These are phyloP conservation scores for Anarhynchus alexandrinus DNA, from an alignment of 2,113 vertebrate species.

Conservation along the genomic window DNA sequence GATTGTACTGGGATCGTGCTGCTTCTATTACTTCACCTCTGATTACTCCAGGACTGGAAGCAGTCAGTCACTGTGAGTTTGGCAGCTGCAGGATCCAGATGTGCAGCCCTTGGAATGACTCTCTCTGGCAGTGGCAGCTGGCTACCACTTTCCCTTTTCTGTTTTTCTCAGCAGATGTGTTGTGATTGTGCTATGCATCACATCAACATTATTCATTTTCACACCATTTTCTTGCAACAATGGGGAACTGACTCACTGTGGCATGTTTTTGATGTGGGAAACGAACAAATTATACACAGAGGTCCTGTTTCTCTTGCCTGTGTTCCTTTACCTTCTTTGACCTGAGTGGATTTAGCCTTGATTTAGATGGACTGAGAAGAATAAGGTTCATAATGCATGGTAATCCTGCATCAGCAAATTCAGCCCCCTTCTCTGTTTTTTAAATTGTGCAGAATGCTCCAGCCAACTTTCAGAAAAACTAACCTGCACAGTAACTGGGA, in stretches of 20 bases:
- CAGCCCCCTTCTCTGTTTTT: not conserved
- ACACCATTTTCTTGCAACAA: not conserved
- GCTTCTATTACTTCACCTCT: slow-evolving; percentile 25
- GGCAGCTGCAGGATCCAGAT: slow-evolving; percentile 61
- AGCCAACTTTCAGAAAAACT: not conserved
- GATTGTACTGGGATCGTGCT: not conserved
- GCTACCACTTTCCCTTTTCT: slow-evolving; percentile 36
- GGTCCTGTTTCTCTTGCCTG: not conserved
- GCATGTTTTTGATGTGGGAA: not conserved
- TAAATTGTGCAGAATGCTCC: not conserved
- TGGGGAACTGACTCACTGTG: not conserved
- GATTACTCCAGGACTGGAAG: slow-evolving; percentile 24
- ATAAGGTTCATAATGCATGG: not conserved
- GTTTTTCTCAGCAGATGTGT: slow-evolving; percentile 37
- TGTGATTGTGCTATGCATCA: not conserved
- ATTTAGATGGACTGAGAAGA: not conserved
- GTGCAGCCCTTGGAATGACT: slow-evolving; percentile 38
- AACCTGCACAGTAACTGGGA: not conserved
- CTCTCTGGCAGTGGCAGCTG: slow-evolving; percentile 22
- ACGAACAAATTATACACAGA: not conserved
- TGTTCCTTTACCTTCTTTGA: not conserved
- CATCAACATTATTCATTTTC: slow-evolving; percentile 30
- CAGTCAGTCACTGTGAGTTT: slow-evolving; percentile 6
- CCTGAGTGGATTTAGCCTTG: not conserved
- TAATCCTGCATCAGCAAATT: not conserved